Evolutionary conservation across 2,797 vertebrate species (phyloP), one percentile per base, ranked within the genome.

Genomic region (Chloroceryle inda): DNA sequence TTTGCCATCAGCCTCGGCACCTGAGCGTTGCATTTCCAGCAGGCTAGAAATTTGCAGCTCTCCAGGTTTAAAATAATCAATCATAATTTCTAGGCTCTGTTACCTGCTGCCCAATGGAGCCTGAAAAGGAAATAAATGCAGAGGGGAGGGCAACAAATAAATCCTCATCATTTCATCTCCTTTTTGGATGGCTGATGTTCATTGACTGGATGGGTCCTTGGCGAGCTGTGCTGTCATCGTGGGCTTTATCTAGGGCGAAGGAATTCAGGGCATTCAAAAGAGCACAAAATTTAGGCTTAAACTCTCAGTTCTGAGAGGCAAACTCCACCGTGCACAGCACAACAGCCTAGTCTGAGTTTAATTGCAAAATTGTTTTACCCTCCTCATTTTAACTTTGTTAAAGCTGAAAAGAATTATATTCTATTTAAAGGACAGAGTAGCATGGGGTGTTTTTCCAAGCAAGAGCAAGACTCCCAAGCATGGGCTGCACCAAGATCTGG

Each of bases 261-360:
- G 55, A 63, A 23, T 63, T 13, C 52, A 77, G 50, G 37, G 35
- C 45, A n/a, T 49, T 26, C 6, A 9, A 58, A 52, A 64, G 23
- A 44, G 5, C 20, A 8, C 44, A 59, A 78, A 22, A 42, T 35
- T 40, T 33, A 35, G 35, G 17, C 4, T 80, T 50, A 19, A 67
- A 29, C 35, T 68, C 56, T 7, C 20, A 50, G 31, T 72, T 64
- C n/a, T 0, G 3, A 76, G 22, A 37, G 9, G 20, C 16, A 38
- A 53, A 49, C 13, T 10, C 31, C 31, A 6, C 5, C 10, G 0
- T 0, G 8, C 1, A 1, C 24, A n/a, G 47, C 55, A 44, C 29
- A n/a, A 42, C 15, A 35, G 10, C 33, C 26, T 6, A 7, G 40
- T 5, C 37, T 10, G 7, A 21, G 17, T 21, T 62, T 44, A 79